phyloP scores from a whole-genome alignment of 2,888 invertebrate species.

The Tenodera sinensis region DNA sequence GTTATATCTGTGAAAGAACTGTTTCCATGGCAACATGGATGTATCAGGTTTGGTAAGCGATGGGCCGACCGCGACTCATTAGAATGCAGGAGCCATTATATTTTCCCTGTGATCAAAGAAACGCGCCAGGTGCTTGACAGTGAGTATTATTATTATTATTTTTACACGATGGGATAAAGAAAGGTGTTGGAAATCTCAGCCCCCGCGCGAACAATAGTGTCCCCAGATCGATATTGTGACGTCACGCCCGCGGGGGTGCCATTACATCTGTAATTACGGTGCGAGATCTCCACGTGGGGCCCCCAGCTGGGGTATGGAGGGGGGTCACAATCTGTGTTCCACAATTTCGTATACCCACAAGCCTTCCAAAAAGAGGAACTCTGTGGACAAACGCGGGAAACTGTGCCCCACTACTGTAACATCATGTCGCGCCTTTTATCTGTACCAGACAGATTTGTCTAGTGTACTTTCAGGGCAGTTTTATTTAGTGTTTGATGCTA shows the following conservation, averaged over 20 bases:
- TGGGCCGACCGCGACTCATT: too few species aligned
- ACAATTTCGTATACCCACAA: too few species aligned
- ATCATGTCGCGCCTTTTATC: too few species aligned
- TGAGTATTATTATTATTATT: neutral
- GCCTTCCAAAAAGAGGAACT: too few species aligned
- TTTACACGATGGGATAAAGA: neutral
- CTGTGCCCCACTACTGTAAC: too few species aligned
- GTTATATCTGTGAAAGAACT: neutral
- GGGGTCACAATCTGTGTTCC: too few species aligned
- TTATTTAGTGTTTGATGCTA: too few species aligned
- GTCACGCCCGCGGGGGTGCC: neutral
- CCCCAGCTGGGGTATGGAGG: neutral
- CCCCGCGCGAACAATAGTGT: neutral
- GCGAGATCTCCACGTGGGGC: neutral
- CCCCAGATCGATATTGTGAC: neutral
- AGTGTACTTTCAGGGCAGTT: too few species aligned
- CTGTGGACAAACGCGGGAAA: too few species aligned
- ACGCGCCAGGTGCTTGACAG: neutral
- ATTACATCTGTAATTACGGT: neutral
- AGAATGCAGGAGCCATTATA: neutral
- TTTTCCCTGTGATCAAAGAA: neutral
- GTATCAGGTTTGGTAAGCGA: too few species aligned
- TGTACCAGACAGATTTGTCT: too few species aligned
- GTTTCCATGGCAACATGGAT: too few species aligned
- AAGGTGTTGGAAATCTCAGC: neutral